A percentile compares a stretch with the other conserved stretches of the same genome.
Evolutionary conservation across 2,888 invertebrate species (phyloP).

Genomic region (Biston betularia): DNA sequence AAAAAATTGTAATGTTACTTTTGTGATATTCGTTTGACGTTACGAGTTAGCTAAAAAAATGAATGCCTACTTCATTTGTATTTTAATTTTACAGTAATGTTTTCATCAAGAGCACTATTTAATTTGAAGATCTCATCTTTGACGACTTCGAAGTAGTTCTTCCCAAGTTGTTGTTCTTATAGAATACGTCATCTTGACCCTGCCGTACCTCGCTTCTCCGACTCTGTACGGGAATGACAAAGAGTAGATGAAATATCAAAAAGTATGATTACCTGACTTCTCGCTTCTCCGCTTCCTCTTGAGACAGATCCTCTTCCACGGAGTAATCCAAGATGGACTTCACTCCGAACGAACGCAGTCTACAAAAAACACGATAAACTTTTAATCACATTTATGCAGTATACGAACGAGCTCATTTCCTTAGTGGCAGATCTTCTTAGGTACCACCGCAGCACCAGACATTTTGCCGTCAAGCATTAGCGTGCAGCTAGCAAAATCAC

Average conservation of each 20-base stretch:
- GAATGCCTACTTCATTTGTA: neutral
- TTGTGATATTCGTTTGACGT: no score
- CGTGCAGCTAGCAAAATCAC: no score
- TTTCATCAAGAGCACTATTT: neutral
- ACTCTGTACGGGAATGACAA: neutral
- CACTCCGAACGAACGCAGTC: conserved; percentile 97
- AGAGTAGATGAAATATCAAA: neutral
- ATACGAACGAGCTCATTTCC: no score
- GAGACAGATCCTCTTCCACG: conserved; percentile 97
- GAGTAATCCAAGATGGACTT: conserved; percentile 99
- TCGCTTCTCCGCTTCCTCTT: conserved; percentile 97
- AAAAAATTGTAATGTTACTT: no score
- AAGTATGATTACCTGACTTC: conserved; percentile 94
- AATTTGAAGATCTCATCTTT: no score
- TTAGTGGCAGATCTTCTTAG: no score
- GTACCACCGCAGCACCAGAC: no score
- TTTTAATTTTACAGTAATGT: neutral
- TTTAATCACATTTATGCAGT: no score
- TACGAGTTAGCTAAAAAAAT: neutral
- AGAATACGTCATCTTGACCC: no score
- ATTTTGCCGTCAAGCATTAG: no score
- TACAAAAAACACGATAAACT: conserved; percentile 56
- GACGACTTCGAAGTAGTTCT: no score
- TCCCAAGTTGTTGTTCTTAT: no score
- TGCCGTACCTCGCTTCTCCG: neutral